Percentiles rank a stretch among this genome's conserved stretches.
Evolutionary conservation across 2,888 invertebrate genomes (phyloP).

Genomic region (Cheilosia pagana): DNA sequence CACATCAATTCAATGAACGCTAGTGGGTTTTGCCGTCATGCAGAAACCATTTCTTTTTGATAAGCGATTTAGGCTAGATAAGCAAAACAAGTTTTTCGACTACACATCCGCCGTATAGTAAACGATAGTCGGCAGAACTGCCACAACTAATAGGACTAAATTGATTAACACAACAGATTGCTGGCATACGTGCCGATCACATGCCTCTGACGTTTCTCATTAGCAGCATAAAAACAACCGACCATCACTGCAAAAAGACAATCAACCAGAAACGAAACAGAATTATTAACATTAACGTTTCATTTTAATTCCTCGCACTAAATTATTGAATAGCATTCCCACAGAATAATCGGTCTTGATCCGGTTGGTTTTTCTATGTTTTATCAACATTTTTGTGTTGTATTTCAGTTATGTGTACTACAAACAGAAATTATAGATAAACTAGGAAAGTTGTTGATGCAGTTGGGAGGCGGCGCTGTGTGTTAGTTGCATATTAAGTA

Average conservation of each 20-base stretch:
- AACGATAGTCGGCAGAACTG: not conserved
- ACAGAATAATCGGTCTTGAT: constrained; percentile 37
- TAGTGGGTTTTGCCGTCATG: too few species aligned
- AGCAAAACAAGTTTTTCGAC: too few species aligned
- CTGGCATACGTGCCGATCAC: constrained; percentile 42
- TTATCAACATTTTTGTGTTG: constrained; percentile 53
- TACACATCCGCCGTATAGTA: not conserved
- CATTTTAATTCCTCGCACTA: constrained; percentile 31
- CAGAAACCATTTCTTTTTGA: too few species aligned
- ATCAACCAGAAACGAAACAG: not conserved
- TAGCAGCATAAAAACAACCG: not conserved
- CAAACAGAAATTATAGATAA: constrained; percentile 66
- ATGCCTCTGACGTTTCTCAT: not conserved
- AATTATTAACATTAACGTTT: constrained; percentile 23
- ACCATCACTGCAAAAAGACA: not conserved
- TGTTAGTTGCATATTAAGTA: constrained; percentile 13
- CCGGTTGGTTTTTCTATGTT: constrained; percentile 27
- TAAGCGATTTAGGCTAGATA: too few species aligned
- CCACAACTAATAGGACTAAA: not conserved
- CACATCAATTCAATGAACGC: too few species aligned
- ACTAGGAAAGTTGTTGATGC: constrained; percentile 68
- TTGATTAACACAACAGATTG: not conserved
- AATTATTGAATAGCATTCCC: constrained; percentile 33
- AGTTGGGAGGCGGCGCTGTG: constrained; percentile 39
- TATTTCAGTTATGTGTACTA: constrained; percentile 66